These are phyloP conservation scores for Phrixothrix hirtus DNA, from an alignment of 2,888 invertebrate species.

Conservation along the genomic window DNA sequence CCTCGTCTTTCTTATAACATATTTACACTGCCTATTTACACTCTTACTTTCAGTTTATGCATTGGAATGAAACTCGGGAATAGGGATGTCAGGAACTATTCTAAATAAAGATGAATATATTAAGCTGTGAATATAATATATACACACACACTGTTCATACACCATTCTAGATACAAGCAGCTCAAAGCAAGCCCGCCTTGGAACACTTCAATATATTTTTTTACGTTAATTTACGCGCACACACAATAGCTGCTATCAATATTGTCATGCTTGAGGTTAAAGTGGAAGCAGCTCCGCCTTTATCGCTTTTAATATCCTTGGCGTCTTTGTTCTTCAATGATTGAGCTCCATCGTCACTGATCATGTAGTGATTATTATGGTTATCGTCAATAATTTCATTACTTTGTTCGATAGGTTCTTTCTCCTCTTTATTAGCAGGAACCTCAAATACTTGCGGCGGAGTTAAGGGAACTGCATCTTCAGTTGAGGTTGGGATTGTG, in stretches of 20 bases:
- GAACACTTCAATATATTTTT: slow-evolving; percentile 3
- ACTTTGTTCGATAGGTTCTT: slow-evolving; percentile 20
- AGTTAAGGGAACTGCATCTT: slow-evolving; percentile 55
- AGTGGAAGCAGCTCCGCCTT: slow-evolving; percentile 8
- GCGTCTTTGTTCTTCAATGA: slow-evolving; percentile 53
- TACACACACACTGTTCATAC: slow-evolving; percentile 34
- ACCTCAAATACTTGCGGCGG: slow-evolving; percentile 51
- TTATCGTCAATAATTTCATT: slow-evolving; percentile 39
- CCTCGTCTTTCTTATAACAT: slow-evolving; percentile 35
- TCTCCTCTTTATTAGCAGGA: slow-evolving; percentile 36
- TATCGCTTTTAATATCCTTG: slow-evolving; percentile 8
- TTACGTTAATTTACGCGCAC: slow-evolving; percentile 25
- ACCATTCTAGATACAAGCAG: slow-evolving; percentile 35
- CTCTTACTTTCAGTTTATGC: slow-evolving; percentile 25
- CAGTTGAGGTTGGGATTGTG: slow-evolving; percentile 64
- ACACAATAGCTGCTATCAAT: slow-evolving; percentile 11
- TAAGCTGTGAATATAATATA: slow-evolving; percentile 40
- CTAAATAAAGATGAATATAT: slow-evolving; percentile 30
- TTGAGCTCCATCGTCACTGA: slow-evolving; percentile 48
- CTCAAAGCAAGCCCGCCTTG: slow-evolving; percentile 32
- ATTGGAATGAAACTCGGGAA: slow-evolving; percentile 27
- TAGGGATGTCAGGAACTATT: slow-evolving; percentile 29
- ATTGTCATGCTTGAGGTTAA: slow-evolving; percentile 16
- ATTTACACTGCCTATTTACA: slow-evolving; percentile 45
- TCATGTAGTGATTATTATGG: slow-evolving; percentile 54